phyloP scores from a whole-genome alignment of 2,113 vertebrate species.

The Glaucomys volans region DNA sequence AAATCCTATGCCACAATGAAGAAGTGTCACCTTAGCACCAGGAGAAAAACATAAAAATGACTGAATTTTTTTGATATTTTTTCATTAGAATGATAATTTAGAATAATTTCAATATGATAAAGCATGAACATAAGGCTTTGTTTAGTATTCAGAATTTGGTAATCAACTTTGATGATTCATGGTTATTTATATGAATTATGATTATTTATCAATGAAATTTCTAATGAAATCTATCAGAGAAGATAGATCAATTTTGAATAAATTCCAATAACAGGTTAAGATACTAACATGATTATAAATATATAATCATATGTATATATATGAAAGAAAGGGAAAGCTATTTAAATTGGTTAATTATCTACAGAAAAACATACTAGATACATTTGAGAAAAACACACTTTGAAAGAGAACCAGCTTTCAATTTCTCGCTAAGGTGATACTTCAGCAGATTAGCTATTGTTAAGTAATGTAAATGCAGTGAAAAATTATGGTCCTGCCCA shows the following conservation, averaged over 20 bases:
- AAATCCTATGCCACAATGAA: background rate
- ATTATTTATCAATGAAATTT: background rate
- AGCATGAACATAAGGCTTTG: background rate
- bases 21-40: background rate
- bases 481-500: constrained; percentile 48
- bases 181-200: background rate
- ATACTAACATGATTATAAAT: background rate
- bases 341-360: background rate
- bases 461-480: constrained; percentile 75
- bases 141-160: constrained; percentile 11
- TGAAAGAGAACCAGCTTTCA: constrained; percentile 64
- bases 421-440: constrained; percentile 31
- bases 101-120: background rate
- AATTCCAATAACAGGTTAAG: background rate
- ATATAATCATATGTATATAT: background rate
- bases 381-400: constrained; percentile 20
- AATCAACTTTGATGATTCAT: background rate
- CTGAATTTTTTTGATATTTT: background rate
- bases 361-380: background rate
- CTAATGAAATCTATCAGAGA: background rate
- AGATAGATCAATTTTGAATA: background rate
- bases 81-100: background rate
- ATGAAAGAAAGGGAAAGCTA: background rate
- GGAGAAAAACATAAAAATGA: background rate
- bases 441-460: constrained; percentile 66